These are phyloP conservation scores for Brachypalpus laphriformis DNA, from an alignment of 2,888 invertebrate species.

Conservation along the genomic window DNA sequence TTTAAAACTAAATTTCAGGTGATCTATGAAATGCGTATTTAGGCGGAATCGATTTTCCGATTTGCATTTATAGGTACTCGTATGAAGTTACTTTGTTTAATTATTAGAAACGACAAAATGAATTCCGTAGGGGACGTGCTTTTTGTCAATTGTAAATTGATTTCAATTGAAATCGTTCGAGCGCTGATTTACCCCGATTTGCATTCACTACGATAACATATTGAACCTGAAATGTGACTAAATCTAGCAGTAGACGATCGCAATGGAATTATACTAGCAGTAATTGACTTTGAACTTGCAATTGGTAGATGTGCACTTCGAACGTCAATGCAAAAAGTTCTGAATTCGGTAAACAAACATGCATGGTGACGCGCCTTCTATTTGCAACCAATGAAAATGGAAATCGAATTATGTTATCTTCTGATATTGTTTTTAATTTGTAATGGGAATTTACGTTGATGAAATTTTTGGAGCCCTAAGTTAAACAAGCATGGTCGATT, in stretches of 20 bases:
- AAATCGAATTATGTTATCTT: constrained; percentile 40
- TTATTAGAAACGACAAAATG: constrained; percentile 17
- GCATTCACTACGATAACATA: constrained; percentile 53
- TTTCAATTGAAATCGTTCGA: constrained; percentile 49
- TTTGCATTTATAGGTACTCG: not conserved
- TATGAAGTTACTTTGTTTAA: constrained; percentile 12
- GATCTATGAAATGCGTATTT: not conserved
- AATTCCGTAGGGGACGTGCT: constrained; percentile 41
- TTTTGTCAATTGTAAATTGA: constrained; percentile 46
- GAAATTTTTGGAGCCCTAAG: not conserved
- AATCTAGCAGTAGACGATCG: constrained; percentile 29
- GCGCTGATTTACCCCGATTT: constrained; percentile 43
- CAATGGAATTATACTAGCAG: constrained; percentile 15
- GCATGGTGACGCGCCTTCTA: constrained; percentile 52
- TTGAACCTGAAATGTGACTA: constrained; percentile 59
- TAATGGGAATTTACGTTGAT: constrained; percentile 1
- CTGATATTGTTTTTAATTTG: constrained; percentile 20
- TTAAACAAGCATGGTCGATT: not conserved
- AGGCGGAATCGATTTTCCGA: constrained; percentile 1
- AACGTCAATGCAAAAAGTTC: constrained; percentile 28
- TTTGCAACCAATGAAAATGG: constrained; percentile 40
- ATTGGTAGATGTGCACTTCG: constrained; percentile 24
- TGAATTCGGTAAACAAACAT: not conserved
- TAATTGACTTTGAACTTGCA: constrained; percentile 26
- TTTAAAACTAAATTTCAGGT: not conserved